phyloP scores from a whole-genome alignment of 2,113 vertebrate genomes.

The Neofelis nebulosa region DNA sequence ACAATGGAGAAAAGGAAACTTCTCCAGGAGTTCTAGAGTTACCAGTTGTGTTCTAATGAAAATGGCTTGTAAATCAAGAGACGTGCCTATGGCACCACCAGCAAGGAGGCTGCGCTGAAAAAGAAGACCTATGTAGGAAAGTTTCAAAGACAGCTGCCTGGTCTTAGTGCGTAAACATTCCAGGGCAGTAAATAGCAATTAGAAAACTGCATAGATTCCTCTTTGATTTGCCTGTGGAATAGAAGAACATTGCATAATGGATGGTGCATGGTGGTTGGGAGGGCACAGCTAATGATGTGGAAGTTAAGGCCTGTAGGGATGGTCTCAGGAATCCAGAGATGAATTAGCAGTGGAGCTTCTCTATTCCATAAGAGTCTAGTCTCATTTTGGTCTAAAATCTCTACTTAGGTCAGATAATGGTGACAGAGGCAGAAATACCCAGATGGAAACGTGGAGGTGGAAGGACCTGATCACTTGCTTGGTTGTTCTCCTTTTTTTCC shows the following conservation, averaged over 20 bases:
- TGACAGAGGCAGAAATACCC: background rate
- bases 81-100: background rate
- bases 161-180: background rate
- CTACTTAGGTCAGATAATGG: background rate
- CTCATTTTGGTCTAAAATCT: background rate
- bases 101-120: background rate
- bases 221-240: background rate
- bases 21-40: background rate
- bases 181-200: background rate
- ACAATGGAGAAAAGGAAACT: background rate
- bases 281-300: background rate
- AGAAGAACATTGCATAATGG: background rate
- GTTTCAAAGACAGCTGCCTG: background rate
- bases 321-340: background rate
- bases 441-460: background rate
- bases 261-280: background rate
- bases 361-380: background rate
- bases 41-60: background rate
- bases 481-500: background rate
- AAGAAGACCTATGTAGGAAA: background rate
- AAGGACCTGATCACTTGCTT: background rate
- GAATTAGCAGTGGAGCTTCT: background rate
- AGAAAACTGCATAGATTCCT: background rate
- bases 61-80: background rate
- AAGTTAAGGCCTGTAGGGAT: background rate